phyloP scores from a whole-genome alignment of 2,888 invertebrate genomes.

The Venustoraphidia nigricollis region DNA sequence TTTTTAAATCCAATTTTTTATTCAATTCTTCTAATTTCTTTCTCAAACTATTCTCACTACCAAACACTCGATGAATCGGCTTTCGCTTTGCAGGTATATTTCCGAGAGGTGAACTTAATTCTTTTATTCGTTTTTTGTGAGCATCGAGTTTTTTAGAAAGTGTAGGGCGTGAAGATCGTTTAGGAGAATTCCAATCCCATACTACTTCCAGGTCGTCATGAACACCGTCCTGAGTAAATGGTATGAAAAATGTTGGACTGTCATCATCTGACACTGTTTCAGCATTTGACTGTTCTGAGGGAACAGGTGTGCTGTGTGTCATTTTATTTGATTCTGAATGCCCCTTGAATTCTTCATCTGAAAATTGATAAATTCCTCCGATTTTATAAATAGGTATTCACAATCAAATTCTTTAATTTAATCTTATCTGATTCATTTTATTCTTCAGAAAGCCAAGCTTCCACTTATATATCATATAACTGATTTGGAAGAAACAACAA shows the following conservation, averaged over 20 bases:
- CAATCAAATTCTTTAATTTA: no score
- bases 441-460: no score
- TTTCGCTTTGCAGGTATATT: background rate
- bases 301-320: background rate
- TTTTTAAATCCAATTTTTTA: background rate
- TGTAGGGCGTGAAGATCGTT: conserved; percentile 8
- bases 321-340: background rate
- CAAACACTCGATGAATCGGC: background rate
- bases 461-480: no score
- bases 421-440: no score
- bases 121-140: background rate
- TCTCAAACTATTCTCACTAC: background rate
- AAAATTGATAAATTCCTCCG: no score
- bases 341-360: no score
- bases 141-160: background rate
- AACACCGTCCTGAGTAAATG: conserved; percentile 26
- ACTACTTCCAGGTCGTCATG: conserved; percentile 26
- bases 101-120: background rate
- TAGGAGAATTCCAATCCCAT: conserved; percentile 33
- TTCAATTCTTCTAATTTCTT: conserved; percentile 1
- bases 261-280: background rate
- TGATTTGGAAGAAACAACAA: no score
- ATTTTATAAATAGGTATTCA: conserved; percentile 11
- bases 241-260: conserved; percentile 20
- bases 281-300: background rate